Evolutionary conservation across 2,888 invertebrate species (phyloP).

Genomic region (Epinotia demarniana): DNA sequence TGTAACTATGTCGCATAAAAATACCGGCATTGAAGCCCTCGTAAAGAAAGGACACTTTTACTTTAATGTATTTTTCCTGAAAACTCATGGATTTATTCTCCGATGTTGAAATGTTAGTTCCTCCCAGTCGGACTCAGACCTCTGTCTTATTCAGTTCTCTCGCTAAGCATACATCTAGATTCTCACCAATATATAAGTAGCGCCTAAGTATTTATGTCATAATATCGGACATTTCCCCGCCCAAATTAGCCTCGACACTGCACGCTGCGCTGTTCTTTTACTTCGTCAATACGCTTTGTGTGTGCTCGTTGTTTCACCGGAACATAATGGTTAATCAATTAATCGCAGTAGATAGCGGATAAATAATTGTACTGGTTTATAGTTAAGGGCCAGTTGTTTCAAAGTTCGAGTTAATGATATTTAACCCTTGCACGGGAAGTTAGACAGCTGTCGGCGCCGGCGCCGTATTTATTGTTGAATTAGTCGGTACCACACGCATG

Average conservation of each 20-base stretch:
- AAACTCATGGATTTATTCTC: neutral
- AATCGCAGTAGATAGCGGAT: neutral
- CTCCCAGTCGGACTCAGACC: neutral
- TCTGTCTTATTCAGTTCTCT: neutral
- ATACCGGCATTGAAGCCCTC: too few relatives aligned
- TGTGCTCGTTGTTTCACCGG: neutral
- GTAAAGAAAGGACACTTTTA: too few relatives aligned
- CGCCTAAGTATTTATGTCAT: neutral
- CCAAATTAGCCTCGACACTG: neutral
- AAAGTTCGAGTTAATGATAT: neutral
- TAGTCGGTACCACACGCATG: neutral
- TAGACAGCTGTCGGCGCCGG: neutral
- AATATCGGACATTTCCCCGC: neutral
- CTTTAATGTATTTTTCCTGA: neutral
- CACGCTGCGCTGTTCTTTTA: neutral
- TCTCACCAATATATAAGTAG: too few relatives aligned
- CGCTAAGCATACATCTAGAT: neutral
- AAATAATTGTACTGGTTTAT: neutral
- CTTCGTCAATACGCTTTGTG: neutral
- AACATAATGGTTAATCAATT: neutral
- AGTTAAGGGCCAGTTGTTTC: neutral
- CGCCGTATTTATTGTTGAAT: neutral
- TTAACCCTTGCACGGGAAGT: neutral
- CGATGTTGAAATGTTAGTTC: neutral
- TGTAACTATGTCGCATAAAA: too few relatives aligned